Percentiles rank a stretch among this genome's conserved stretches.
phyloP scores from a whole-genome alignment of 2,888 invertebrate genomes.

The Tryphoninae sp. region DNA sequence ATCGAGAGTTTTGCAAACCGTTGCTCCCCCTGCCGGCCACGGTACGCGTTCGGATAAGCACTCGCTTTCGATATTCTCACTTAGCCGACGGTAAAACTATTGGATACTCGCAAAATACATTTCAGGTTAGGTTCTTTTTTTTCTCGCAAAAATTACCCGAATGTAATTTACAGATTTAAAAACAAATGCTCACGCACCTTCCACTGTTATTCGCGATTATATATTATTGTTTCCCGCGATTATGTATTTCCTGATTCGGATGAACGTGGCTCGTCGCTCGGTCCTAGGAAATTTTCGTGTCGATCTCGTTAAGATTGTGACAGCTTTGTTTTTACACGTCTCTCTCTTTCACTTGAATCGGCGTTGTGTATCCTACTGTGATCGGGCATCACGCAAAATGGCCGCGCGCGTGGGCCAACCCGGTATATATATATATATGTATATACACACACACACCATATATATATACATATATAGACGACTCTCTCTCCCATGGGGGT shows the following conservation, averaged over 20 bases:
- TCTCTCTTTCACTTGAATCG: constrained; percentile 63
- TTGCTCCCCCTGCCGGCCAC: background rate
- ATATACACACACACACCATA: constrained; percentile 7
- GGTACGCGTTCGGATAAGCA: background rate
- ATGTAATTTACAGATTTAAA: constrained; percentile 2
- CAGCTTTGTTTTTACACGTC: constrained; percentile 65
- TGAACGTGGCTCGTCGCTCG: constrained; percentile 50
- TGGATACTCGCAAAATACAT: background rate
- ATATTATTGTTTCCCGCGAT: background rate
- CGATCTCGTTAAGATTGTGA: constrained; percentile 47
- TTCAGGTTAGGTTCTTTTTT: background rate
- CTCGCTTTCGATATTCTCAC: background rate
- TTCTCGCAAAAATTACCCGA: background rate
- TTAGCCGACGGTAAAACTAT: background rate
- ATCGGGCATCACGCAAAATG: constrained; percentile 13
- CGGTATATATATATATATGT: constrained; percentile 16
- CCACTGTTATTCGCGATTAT: background rate
- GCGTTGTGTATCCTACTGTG: constrained; percentile 37
- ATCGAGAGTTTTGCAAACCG: constrained; percentile 6
- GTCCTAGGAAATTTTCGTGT: constrained; percentile 29
- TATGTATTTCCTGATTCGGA: constrained; percentile 18
- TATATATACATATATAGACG: constrained; percentile 43
- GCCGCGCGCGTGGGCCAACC: constrained; percentile 29
- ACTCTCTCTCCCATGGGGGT: constrained; percentile 35
- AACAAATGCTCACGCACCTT: background rate